Evolutionary conservation across 2,113 vertebrate genomes (phyloP), one percentile per base, ranked within the genome.

Genomic region (Oreotrochilus melanogaster): DNA sequence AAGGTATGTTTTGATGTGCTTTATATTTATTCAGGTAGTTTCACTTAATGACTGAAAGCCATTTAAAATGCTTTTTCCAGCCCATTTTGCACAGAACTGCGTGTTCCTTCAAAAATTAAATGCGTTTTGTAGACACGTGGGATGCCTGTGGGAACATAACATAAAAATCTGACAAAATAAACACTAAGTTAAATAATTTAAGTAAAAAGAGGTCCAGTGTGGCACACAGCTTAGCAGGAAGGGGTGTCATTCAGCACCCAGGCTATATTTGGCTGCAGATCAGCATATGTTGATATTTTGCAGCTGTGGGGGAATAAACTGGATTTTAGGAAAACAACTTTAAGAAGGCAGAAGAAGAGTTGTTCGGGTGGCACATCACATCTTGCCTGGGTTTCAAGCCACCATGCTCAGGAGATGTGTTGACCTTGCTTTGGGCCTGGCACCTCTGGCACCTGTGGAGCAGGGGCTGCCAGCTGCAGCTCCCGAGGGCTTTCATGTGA

Each of bases 311-410:
- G 87, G 73, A 71, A 85, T 27, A 48, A 89, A 35, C 35, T 53
- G 57, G 54, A 65, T 85, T 95, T 95, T 78, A 81, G 85, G 81
- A 39, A 71, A 71, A 48, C 11, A 22, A 1, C 45, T 87, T 48
- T 71, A 81, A 56, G 67, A 47, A 62, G 86, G 57, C 69, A 65
- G 81, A 47, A 27, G 45, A 47, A 47, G 31, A 18, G n/a, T n/a
- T 0, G 0, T 19, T 62, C 8, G 35, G 64, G 9, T 48, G 43
- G 33, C 35, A 31, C 1, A 1, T 72, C 22, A 3, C 0, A 0
- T n/a, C 12, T 2, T 12, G 42, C 61, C 43, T 2, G 9, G 28
- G 8, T 74, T 81, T 80, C 7, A 58, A 42, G 72, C 50, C 9
- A 1, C 22, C 79, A 2, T 42, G 39, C 54, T n/a, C 28, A 24